Evolutionary conservation across 2,888 invertebrate species (phyloP).

Genomic region (Sesia apiformis): DNA sequence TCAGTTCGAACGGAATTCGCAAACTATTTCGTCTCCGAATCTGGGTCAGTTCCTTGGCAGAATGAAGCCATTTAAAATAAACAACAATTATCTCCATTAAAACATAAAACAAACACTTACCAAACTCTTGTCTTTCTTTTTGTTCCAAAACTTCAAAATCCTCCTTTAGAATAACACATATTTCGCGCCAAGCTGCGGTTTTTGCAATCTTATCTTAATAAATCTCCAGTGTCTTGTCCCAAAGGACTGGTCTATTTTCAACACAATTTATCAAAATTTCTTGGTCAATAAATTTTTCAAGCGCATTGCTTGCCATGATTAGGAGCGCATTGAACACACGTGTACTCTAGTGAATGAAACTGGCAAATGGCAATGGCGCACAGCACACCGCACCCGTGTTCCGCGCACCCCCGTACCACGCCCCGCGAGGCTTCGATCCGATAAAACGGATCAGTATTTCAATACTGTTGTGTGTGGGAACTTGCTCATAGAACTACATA

Average conservation of each 20-base stretch:
- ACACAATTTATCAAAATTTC: slow-evolving; percentile 11
- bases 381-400: too few relatives aligned
- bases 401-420: too few relatives aligned
- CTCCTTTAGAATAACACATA: slow-evolving; percentile 16
- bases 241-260: slow-evolving; percentile 9
- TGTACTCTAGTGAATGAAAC: too few relatives aligned
- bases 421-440: too few relatives aligned
- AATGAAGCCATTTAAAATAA: slow-evolving; percentile 1
- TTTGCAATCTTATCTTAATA: slow-evolving; percentile 8
- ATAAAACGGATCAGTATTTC: too few relatives aligned
- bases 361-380: too few relatives aligned
- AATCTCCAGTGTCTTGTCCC: slow-evolving; percentile 6
- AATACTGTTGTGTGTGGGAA: too few relatives aligned
- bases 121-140: not conserved
- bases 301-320: too few relatives aligned
- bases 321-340: too few relatives aligned
- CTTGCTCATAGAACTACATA: too few relatives aligned
- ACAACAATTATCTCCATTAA: slow-evolving; percentile 2
- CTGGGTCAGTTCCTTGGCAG: slow-evolving; percentile 2
- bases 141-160: not conserved
- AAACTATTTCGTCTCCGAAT: slow-evolving; percentile 3
- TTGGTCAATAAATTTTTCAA: too few relatives aligned
- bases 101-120: not conserved
- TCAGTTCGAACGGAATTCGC: slow-evolving; percentile 5
- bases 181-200: slow-evolving; percentile 9